Conservation (phyloP, 1,140 invertebrate species). For the Camponotus floridanus region DNA sequence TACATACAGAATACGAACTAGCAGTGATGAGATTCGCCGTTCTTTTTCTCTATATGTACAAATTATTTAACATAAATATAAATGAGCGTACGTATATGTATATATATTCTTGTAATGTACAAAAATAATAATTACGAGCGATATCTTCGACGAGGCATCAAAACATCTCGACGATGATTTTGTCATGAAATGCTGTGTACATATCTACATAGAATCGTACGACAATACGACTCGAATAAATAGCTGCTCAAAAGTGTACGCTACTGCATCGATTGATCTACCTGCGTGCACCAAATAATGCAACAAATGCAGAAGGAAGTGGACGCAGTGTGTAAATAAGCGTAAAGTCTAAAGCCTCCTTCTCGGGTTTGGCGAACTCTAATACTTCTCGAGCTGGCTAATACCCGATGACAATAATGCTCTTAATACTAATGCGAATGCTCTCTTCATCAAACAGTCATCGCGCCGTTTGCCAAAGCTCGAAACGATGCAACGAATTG, state of each 20-base stretch:
- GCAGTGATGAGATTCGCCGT: conserved; percentile 39
- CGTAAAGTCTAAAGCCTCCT: conserved; percentile 56
- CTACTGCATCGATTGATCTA: conserved; percentile 27
- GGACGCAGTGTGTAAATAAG: conserved; percentile 49
- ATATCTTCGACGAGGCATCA: conserved; percentile 32
- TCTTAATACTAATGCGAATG: conserved; percentile 49
- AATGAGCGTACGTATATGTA: conserved; percentile 26
- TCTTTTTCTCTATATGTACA: conserved; percentile 68
- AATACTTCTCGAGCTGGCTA: conserved; percentile 49
- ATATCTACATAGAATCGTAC: conserved; percentile 65
- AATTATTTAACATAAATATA: conserved; percentile 83
- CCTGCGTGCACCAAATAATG: conserved; percentile 14
- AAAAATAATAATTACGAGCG: conserved; percentile 70
- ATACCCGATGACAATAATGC: conserved; percentile 51
- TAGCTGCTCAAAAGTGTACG: conserved; percentile 6
- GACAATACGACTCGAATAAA: conserved; percentile 63
- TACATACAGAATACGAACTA: conserved; percentile 35
- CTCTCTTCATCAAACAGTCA: background rate
- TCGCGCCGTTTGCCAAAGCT: background rate
- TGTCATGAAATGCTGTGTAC: conserved; percentile 75
- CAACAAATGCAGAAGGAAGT: background rate
- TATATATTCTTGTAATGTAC: conserved; percentile 78
- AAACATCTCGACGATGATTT: conserved; percentile 32
- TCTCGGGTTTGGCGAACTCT: conserved; percentile 53
- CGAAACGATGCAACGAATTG: background rate